These are phyloP conservation scores for Noctilio leporinus DNA, from an alignment of 2,113 vertebrate genomes.

Conservation along the genomic window DNA sequence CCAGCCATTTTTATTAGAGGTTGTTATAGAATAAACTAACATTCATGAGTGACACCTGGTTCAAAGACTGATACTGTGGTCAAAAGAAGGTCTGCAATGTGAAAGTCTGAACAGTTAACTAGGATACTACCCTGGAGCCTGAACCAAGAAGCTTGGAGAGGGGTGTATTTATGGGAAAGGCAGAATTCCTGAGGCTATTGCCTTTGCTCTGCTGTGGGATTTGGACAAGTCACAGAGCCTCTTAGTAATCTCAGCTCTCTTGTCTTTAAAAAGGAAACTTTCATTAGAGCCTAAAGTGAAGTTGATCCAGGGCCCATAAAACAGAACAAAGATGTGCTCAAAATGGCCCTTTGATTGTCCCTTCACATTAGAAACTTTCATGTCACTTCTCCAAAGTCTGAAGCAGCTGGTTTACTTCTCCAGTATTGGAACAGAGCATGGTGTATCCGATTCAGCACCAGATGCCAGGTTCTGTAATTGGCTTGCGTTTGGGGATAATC, in stretches of 20 bases:
- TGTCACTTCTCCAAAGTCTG: neutral
- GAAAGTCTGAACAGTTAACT: constrained; percentile 11
- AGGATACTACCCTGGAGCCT: neutral
- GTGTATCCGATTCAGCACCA: neutral
- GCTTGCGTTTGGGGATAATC: neutral
- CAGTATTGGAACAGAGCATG: neutral
- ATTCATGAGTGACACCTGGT: neutral
- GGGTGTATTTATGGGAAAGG: neutral
- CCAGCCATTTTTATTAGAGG: constrained; percentile 46
- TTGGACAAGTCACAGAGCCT: neutral
- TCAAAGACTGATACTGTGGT: neutral
- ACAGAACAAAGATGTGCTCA: neutral
- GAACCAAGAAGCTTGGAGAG: neutral
- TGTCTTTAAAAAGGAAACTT: neutral
- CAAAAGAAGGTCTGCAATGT: neutral
- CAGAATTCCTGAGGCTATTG: neutral
- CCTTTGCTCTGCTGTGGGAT: neutral
- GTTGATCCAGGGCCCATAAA: neutral
- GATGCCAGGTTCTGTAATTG: neutral
- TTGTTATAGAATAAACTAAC: constrained; percentile 32
- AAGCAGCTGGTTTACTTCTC: neutral
- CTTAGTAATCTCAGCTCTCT: neutral
- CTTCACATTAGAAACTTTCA: neutral
- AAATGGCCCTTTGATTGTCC: neutral
- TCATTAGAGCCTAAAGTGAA: neutral